phyloP scores from a whole-genome alignment of 2,888 invertebrate genomes.

The Rotaria magnacalcarata region DNA sequence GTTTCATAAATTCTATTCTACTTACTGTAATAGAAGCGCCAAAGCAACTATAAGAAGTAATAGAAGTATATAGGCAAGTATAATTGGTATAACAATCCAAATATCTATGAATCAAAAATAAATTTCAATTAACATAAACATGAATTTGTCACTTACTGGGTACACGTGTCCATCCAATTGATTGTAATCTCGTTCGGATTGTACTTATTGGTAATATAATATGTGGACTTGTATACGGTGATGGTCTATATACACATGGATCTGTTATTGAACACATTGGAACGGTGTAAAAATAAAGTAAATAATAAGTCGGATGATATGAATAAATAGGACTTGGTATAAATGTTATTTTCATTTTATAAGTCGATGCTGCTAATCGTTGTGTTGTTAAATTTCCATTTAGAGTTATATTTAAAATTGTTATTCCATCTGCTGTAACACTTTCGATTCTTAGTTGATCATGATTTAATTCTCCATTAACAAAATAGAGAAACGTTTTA shows the following conservation, averaged over 20 bases:
- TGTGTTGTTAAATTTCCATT: conserved; percentile 33
- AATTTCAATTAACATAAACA: background rate
- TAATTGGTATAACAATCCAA: conserved; percentile 26
- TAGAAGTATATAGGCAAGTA: background rate
- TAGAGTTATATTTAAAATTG: conserved; percentile 25
- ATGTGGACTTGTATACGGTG: background rate
- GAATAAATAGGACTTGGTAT: conserved; percentile 2
- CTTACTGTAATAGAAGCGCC: background rate
- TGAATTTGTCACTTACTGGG: background rate
- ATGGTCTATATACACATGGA: background rate
- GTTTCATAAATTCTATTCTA: background rate
- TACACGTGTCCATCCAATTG: conserved; percentile 10
- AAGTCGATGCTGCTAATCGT: background rate
- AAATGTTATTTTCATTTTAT: conserved; percentile 37
- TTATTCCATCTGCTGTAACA: background rate
- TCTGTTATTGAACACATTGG: conserved; percentile 2
- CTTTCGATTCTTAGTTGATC: conserved; percentile 26
- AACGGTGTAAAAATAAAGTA: conserved; percentile 17
- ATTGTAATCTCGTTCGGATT: background rate
- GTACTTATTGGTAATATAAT: background rate
- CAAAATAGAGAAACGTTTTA: conserved; percentile 24
- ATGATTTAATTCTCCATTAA: conserved; percentile 28
- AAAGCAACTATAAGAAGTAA: background rate
- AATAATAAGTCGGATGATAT: conserved; percentile 30
- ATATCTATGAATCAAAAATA: background rate